A percentile compares a stretch with the other conserved stretches of the same genome.
Evolutionary conservation across 2,113 vertebrate genomes (phyloP).

Genomic region (Notechis scutatus): DNA sequence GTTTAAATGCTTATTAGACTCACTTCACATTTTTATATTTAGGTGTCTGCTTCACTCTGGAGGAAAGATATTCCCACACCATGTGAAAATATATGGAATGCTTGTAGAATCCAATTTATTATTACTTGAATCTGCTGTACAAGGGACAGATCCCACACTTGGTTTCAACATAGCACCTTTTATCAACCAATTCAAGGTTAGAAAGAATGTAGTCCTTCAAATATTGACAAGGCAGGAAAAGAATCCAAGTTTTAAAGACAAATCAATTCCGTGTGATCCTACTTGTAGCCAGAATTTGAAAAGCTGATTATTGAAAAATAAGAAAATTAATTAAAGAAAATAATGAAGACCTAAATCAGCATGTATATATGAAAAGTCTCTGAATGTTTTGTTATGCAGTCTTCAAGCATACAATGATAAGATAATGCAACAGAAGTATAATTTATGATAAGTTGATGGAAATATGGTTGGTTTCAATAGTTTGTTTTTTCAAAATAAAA

Average conservation of each 20-base stretch:
- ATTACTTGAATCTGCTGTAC: conserved; percentile 88
- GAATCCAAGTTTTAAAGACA: background rate
- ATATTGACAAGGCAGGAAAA: background rate
- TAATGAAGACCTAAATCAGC: background rate
- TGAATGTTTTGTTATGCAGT: background rate
- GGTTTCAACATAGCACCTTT: conserved; percentile 92
- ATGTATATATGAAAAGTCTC: background rate
- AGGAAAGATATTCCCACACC: conserved; percentile 89
- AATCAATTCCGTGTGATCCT: background rate
- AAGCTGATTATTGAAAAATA: background rate
- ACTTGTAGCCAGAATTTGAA: background rate
- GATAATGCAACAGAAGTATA: background rate
- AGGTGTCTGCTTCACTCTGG: conserved; percentile 92
- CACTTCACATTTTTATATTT: background rate
- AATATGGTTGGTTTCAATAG: background rate
- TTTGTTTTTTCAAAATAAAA: background rate
- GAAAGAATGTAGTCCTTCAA: conserved; percentile 14
- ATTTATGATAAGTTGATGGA: background rate
- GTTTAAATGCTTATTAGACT: background rate
- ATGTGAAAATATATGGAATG: conserved; percentile 85
- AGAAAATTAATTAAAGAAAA: background rate
- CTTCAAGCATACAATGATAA: background rate
- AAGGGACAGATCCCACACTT: conserved; percentile 87
- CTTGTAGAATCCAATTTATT: conserved; percentile 87
- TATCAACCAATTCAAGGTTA: conserved; percentile 96